Percentiles rank a stretch among this genome's conserved stretches.
These are phyloP conservation scores for Sphecodes monilicornis DNA, from an alignment of 2,888 invertebrate genomes.

Conservation along the genomic window DNA sequence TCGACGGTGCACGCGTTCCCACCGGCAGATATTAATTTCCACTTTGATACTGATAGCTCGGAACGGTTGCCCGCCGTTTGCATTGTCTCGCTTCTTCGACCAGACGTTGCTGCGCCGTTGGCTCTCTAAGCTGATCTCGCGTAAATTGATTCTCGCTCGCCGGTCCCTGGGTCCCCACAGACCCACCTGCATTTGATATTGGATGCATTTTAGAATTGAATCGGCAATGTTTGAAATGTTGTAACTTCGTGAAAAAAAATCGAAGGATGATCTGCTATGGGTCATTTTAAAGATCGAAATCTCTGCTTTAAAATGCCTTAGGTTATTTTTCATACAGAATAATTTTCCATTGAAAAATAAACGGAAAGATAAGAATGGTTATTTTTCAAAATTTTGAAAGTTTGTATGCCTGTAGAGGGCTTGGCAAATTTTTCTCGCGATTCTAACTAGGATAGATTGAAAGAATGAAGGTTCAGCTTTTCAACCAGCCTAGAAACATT, in stretches of 20 bases:
- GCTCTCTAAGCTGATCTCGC: background rate
- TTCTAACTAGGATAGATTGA: accelerated
- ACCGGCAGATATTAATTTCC: slow-evolving; percentile 22
- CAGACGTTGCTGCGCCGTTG: background rate
- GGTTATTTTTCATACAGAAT: background rate
- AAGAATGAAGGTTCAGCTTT: background rate
- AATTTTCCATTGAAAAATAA: background rate
- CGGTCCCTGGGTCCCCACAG: background rate
- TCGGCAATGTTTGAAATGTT: background rate
- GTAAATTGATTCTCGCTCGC: background rate
- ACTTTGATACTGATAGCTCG: slow-evolving; percentile 7
- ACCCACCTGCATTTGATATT: background rate
- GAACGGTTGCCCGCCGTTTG: background rate
- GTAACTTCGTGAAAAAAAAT: background rate
- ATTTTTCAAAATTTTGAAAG: background rate
- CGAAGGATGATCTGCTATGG: background rate
- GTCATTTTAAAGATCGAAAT: background rate
- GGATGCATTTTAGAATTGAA: too few relatives aligned
- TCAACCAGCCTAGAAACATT: background rate
- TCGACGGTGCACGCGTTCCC: background rate
- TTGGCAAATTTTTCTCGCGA: background rate
- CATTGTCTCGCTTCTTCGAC: background rate
- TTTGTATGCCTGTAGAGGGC: background rate
- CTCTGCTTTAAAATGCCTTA: background rate
- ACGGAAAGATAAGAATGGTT: background rate